Conservation (phyloP, 2,797 vertebrate genomes). For the Gallirallus australis region DNA sequence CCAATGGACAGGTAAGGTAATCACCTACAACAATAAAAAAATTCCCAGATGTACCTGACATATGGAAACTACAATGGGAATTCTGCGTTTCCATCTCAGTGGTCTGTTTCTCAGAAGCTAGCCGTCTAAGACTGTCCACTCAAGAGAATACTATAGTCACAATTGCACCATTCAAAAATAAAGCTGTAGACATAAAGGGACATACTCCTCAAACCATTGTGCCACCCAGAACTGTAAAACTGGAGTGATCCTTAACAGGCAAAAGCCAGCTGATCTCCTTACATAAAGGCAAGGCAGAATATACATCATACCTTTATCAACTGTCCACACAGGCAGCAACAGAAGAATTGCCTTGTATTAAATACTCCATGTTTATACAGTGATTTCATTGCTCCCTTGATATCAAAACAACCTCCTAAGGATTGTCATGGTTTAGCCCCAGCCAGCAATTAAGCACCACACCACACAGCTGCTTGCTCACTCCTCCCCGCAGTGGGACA, state of each 20-base stretch:
- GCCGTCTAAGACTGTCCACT: background rate
- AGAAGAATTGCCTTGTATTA: background rate
- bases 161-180: background rate
- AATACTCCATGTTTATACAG: accelerated
- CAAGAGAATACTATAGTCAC: background rate
- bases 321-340: background rate
- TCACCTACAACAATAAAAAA: background rate
- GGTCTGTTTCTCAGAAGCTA: background rate
- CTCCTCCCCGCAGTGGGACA: no score
- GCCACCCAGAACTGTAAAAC: background rate
- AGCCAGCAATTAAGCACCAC: no score
- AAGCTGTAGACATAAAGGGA: background rate
- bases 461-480: no score
- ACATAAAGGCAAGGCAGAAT: background rate
- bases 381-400: background rate
- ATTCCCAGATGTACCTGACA: background rate
- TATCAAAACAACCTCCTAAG: background rate
- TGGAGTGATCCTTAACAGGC: background rate
- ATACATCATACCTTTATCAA: background rate
- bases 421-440: no score
- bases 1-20: background rate
- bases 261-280: background rate
- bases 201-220: background rate
- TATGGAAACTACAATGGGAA: background rate
- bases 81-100: background rate